Evolutionary conservation across 2,797 vertebrate species (phyloP), one percentile per base, ranked within the genome.

Genomic region (Falco biarmicus): DNA sequence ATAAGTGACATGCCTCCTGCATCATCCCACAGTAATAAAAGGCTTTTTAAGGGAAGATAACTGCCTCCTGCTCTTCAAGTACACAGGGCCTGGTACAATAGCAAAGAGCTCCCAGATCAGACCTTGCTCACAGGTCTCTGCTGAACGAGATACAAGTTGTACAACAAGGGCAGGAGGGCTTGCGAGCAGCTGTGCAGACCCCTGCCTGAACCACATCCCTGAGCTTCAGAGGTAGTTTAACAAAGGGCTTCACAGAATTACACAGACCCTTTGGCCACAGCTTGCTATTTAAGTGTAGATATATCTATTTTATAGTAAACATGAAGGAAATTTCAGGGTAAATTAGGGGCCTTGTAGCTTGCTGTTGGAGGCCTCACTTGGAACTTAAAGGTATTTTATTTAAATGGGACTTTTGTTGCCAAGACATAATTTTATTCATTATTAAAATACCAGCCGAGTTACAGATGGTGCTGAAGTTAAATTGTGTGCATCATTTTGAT

Each of bases 371-470:
- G 53, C 63, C 83, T 83, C 32, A 0, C 74, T 92, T 86, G 64
- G 71, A 79, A 91, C 43, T 84, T 90, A 79, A 94, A 96, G 26
- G 32, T 88, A 74, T 90, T 90, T 87, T 84, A 94, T 83, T 93
- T 86, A 95, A 95, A 68, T 59, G 70, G 85, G 22, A 86, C 48
- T 95, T 96, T 84, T 94, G 89, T 93, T 97, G 86, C 71, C 75
- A 96, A 90, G 54, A 74, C 87, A 90, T 96, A 91, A 97, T 97
- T 98, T 96, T 94, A 96, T 97, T 98, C 80, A 95, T 97, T 97
- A 96, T 97, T 98, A 97, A 97, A 97, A 97, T 96, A 96, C 66
- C 89, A 93, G 65, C 84, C 95, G 87, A 96, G 61, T 97, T 97
- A 96, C 93, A 96, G 91, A 97, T 97, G 91, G 94, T 90, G 51